Evolutionary conservation across 1,140 invertebrate species (phyloP).

Genomic region (Matsumurasca onukii): DNA sequence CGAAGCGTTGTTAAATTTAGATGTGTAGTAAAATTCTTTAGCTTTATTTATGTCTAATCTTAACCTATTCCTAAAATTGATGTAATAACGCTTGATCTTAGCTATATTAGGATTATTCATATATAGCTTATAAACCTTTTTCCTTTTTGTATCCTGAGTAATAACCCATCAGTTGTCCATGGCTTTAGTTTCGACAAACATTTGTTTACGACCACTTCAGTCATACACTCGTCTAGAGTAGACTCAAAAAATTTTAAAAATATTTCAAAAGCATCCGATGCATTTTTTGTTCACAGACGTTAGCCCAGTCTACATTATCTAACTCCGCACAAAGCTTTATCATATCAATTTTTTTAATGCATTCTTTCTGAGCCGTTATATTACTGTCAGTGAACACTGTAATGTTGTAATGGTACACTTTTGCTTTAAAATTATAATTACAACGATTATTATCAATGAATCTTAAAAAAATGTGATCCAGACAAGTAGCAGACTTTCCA

Average conservation of each 20-base stretch:
- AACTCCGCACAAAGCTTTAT: not conserved
- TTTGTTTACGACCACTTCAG: too few relatives aligned
- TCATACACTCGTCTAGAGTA: not conserved
- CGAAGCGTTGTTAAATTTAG: not conserved
- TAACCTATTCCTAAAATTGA: constrained; percentile 2
- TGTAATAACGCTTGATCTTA: constrained; percentile 2
- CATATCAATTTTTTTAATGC: not conserved
- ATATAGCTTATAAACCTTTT: constrained; percentile 3
- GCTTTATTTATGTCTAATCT: not conserved
- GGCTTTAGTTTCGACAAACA: too few relatives aligned
- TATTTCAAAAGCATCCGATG: not conserved
- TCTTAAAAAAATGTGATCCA: not conserved
- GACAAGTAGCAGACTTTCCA: not conserved
- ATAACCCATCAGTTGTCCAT: not conserved
- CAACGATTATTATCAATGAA: not conserved
- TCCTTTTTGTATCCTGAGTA: not conserved
- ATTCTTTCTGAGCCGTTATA: not conserved
- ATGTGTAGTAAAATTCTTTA: not conserved
- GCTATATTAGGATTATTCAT: not conserved
- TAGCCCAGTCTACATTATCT: not conserved
- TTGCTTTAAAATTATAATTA: not conserved
- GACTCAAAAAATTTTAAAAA: not conserved
- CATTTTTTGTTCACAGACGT: not conserved
- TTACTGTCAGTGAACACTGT: not conserved
- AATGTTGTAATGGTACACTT: not conserved